A percentile compares a stretch with the other conserved stretches of the same genome.
These are phyloP conservation scores for Fabriciana adippe DNA, from an alignment of 2,888 invertebrate species.

Conservation along the genomic window DNA sequence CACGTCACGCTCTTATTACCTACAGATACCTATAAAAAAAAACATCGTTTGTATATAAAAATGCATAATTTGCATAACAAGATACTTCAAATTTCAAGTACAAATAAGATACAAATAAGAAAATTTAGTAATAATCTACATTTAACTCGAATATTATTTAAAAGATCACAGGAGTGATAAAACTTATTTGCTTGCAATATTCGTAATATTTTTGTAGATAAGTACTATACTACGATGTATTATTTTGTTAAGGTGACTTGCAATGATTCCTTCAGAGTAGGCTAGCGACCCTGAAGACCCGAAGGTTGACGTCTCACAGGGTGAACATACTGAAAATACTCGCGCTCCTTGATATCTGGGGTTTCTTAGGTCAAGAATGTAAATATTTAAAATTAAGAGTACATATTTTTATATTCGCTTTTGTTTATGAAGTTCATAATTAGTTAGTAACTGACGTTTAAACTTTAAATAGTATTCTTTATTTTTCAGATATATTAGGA, in stretches of 20 bases:
- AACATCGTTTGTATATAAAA: too few species aligned
- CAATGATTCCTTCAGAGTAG: constrained; percentile 60
- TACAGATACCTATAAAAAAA: too few species aligned
- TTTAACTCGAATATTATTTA: too few species aligned
- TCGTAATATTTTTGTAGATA: background rate
- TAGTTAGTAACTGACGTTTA: too few species aligned
- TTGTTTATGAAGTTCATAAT: background rate
- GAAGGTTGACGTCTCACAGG: constrained; percentile 57
- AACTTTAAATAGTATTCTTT: too few species aligned
- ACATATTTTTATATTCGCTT: background rate
- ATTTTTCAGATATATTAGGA: too few species aligned
- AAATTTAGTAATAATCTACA: too few species aligned
- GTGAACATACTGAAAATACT: constrained; percentile 60
- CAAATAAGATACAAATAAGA: too few species aligned
- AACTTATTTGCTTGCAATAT: background rate
- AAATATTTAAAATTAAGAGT: background rate
- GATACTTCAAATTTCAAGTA: too few species aligned
- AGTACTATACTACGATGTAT: constrained; percentile 4
- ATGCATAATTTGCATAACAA: too few species aligned
- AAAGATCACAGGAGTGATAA: background rate
- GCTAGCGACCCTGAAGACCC: constrained; percentile 54
- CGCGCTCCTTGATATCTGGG: constrained; percentile 50
- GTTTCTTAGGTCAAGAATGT: constrained; percentile 9
- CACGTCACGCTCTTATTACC: background rate
- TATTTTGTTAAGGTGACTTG: constrained; percentile 42